phyloP scores from a whole-genome alignment of 2,797 vertebrate genomes.

The Bovichtus diacanthus region DNA sequence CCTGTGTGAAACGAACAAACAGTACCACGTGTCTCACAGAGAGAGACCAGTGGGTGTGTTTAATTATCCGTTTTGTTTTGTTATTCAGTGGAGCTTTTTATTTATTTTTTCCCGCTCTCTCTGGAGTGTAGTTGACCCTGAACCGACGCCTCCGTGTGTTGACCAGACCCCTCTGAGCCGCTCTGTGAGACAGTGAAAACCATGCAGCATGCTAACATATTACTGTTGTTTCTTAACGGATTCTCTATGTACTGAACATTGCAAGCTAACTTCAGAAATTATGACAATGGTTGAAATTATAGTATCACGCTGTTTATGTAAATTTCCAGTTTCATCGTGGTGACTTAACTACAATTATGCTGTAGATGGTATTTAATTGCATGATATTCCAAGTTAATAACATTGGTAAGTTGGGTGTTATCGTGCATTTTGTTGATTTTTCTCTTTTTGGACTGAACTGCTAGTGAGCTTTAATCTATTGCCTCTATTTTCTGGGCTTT shows the following conservation, averaged over 20 bases:
- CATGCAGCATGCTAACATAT: conserved; percentile 79
- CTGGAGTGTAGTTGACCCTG: conserved; percentile 56
- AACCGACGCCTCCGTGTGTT: conserved; percentile 45
- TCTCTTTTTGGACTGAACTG: conserved; percentile 72
- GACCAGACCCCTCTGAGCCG: conserved; percentile 17
- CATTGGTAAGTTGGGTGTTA: conserved; percentile 70
- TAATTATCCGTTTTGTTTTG: conserved; percentile 39
- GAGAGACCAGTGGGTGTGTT: conserved; percentile 45
- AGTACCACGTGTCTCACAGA: conserved; percentile 38
- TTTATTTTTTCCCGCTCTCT: background rate
- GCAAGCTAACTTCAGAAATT: conserved; percentile 72
- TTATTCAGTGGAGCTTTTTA: conserved; percentile 32
- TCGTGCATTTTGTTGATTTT: conserved; percentile 59
- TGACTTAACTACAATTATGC: conserved; percentile 69
- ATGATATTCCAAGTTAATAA: conserved; percentile 78
- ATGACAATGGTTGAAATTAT: conserved; percentile 63
- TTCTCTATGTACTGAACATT: conserved; percentile 73
- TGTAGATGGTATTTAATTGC: conserved; percentile 82
- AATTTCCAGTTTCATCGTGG: conserved; percentile 76
- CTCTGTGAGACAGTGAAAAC: conserved; percentile 57
- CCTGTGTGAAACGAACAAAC: conserved; percentile 60
- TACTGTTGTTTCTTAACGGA: conserved; percentile 68
- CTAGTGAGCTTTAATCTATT: conserved; percentile 71
- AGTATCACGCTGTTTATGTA: conserved; percentile 72
- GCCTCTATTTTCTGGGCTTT: conserved; percentile 75